Conservation (phyloP, 2,888 invertebrate species). For the Apantesis nais region DNA sequence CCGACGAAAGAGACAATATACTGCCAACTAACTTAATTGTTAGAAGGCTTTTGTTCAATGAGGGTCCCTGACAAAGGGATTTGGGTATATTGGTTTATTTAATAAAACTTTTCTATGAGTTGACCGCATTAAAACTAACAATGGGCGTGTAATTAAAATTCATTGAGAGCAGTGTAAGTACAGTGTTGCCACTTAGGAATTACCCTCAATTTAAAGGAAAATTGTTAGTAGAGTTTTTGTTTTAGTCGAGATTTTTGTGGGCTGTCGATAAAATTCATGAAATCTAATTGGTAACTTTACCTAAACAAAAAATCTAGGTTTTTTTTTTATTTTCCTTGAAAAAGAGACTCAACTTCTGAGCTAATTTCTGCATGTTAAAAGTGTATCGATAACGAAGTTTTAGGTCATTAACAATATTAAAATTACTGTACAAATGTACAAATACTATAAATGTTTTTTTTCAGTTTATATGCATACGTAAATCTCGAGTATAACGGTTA, state of each 20-base stretch:
- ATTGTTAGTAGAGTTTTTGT: not conserved
- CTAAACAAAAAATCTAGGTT: too few species aligned
- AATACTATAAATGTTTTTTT: not conserved
- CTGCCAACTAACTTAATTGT: slow-evolving; percentile 5
- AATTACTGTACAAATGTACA: not conserved
- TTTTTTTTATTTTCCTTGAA: too few species aligned
- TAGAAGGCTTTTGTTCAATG: not conserved
- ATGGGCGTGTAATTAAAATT: not conserved
- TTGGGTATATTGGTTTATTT: not conserved
- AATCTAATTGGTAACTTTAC: too few species aligned
- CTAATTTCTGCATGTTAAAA: too few species aligned
- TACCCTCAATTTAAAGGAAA: not conserved
- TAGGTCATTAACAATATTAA: too few species aligned
- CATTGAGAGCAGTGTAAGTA: not conserved
- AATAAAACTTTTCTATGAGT: not conserved
- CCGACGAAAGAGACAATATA: not conserved
- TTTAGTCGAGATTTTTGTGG: not conserved
- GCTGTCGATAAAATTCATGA: not conserved
- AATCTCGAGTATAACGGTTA: not conserved
- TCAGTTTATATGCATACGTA: not conserved
- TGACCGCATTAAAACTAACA: not conserved
- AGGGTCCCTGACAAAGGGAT: not conserved
- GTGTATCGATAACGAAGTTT: too few species aligned
- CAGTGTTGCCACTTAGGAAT: not conserved
- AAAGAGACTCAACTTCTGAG: not conserved